Conservation (phyloP, 1,140 invertebrate species). For the Listronotus oregonensis region DNA sequence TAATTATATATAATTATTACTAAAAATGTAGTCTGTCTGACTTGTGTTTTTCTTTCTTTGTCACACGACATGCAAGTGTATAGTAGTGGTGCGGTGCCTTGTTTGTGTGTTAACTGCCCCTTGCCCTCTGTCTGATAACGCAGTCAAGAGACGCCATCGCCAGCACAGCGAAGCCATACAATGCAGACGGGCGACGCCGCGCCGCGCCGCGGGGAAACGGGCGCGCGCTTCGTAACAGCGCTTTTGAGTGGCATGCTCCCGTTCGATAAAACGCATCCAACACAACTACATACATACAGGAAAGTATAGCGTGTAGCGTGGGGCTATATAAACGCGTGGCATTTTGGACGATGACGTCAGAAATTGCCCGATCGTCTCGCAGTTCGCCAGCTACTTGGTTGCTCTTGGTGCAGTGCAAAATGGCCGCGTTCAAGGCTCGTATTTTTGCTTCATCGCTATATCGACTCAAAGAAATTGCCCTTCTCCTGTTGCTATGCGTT, state of each 20-base stretch:
- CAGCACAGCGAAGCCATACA: no score
- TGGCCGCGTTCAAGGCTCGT: constrained; percentile 1
- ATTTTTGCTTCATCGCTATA: constrained; percentile 4
- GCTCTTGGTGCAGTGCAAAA: constrained; percentile 3
- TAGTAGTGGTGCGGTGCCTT: no score
- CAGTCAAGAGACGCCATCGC: no score
- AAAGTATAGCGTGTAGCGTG: constrained; percentile 2
- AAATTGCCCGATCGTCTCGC: neutral
- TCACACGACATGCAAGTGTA: no score
- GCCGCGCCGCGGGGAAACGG: no score
- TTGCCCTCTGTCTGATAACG: no score
- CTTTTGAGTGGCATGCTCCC: constrained; percentile 1
- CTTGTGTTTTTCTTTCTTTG: no score
- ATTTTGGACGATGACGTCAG: neutral
- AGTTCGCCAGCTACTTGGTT: neutral
- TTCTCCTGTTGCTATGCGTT: constrained; percentile 2
- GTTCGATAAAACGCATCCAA: neutral
- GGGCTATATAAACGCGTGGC: constrained; percentile 3
- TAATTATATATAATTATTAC: no score
- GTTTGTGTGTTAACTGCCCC: no score
- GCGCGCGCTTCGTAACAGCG: neutral
- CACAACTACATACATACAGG: constrained; percentile 4
- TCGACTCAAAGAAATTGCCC: neutral
- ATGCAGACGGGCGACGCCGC: no score
- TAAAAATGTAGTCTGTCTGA: no score